phyloP scores from a whole-genome alignment of 2,888 invertebrate species.

The Ophion slaviceki region DNA sequence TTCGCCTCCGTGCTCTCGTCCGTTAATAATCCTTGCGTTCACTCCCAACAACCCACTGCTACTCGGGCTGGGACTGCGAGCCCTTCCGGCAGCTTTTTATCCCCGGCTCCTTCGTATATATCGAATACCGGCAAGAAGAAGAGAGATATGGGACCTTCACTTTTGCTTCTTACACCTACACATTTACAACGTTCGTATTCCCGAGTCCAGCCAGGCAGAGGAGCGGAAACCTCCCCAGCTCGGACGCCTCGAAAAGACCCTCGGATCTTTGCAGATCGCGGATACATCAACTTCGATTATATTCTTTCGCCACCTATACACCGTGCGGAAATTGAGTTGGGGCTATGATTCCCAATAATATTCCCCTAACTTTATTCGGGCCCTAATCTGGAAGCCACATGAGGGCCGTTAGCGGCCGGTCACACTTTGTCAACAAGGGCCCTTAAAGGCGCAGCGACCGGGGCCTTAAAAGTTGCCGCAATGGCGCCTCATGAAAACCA shows the following conservation, averaged over 20 bases:
- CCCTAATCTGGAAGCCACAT: no score
- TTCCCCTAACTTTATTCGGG: no score
- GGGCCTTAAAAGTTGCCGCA: no score
- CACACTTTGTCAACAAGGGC: no score
- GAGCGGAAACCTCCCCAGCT: not conserved
- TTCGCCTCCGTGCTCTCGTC: not conserved
- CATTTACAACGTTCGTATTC: not conserved
- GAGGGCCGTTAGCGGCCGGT: no score
- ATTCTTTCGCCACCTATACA: slow-evolving; percentile 50
- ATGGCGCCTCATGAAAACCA: no score
- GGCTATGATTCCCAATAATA: no score
- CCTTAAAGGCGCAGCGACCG: no score
- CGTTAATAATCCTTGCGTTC: slow-evolving; percentile 26
- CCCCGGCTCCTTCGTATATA: not conserved
- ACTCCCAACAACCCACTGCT: not conserved
- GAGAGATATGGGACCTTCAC: not conserved
- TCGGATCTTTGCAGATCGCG: not conserved
- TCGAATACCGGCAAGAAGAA: not conserved
- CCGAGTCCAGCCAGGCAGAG: not conserved
- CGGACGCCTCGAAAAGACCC: not conserved
- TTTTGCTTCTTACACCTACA: not conserved
- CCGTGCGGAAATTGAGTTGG: no score
- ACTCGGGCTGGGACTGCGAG: not conserved
- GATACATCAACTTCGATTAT: not conserved
- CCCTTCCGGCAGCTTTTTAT: slow-evolving; percentile 7